These are phyloP conservation scores for Drosophila percnosoma DNA, from an alignment of 2,888 invertebrate genomes.

Conservation along the genomic window DNA sequence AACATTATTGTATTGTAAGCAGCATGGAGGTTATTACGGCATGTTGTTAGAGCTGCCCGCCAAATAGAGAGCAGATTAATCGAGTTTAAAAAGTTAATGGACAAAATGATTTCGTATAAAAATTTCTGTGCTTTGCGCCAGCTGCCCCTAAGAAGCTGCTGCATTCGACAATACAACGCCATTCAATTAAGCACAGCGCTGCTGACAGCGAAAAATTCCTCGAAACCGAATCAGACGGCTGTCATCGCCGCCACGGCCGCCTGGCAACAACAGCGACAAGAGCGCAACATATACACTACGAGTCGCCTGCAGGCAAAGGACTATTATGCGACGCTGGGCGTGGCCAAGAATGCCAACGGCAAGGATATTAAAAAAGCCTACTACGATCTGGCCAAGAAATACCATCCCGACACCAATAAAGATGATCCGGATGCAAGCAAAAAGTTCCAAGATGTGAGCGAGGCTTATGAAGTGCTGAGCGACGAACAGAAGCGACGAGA, in stretches of 20 bases:
- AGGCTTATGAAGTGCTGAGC: constrained; percentile 96
- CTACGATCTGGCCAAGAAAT: constrained; percentile 98
- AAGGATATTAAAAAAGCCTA: constrained; percentile 99
- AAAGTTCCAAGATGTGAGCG: constrained; percentile 99
- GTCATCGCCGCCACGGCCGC: constrained; percentile 7
- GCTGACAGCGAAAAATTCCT: constrained; percentile 7
- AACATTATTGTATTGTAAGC: constrained; percentile 43
- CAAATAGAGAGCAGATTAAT: constrained; percentile 44
- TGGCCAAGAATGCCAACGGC: constrained; percentile 93
- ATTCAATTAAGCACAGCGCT: constrained; percentile 21
- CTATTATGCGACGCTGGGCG: constrained; percentile 97
- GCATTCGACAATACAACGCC: constrained; percentile 48
- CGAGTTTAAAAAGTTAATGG: constrained; percentile 54
- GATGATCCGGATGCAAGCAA: constrained; percentile 94
- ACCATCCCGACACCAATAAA: constrained; percentile 99
- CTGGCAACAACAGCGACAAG: constrained; percentile 33
- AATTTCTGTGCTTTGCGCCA: constrained; percentile 79
- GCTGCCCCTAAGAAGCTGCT: constrained; percentile 62
- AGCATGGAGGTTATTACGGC: constrained; percentile 82
- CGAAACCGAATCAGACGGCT: constrained; percentile 21
- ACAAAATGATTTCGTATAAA: constrained; percentile 81
- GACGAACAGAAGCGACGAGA: constrained; percentile 96
- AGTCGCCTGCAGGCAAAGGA: constrained; percentile 87
- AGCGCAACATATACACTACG: constrained; percentile 86
- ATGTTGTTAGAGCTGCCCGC: constrained; percentile 71